Evolutionary conservation across 2,113 vertebrate genomes (phyloP).

Genomic region (Gorsachius goisagi): DNA sequence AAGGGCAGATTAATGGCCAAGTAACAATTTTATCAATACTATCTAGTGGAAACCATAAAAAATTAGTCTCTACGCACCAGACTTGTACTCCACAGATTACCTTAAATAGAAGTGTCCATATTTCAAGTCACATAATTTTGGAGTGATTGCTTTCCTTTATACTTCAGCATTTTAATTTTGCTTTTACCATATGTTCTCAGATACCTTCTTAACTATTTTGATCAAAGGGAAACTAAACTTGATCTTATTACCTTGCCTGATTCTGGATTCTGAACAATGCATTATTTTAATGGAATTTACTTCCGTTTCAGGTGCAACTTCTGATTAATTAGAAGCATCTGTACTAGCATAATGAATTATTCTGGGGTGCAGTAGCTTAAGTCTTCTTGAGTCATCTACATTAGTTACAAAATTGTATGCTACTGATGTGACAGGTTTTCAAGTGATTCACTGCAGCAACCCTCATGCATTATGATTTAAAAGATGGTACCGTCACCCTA

Average conservation of each 20-base stretch:
- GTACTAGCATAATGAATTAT: neutral
- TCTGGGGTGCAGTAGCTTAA: neutral
- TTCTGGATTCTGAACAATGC: neutral
- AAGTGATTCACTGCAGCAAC: neutral
- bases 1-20: neutral
- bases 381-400: neutral
- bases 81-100: neutral
- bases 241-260: neutral
- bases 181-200: neutral
- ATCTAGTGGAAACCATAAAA: neutral
- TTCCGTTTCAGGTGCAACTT: neutral
- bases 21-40: neutral
- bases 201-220: neutral
- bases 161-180: neutral
- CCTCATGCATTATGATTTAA: neutral
- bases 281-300: neutral
- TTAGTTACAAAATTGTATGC: neutral
- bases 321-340: neutral
- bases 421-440: neutral
- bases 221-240: neutral
- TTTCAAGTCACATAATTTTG: neutral
- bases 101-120: neutral
- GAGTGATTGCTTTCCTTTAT: neutral
- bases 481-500: neutral
- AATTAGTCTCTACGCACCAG: neutral